Evolutionary conservation across 1,140 invertebrate genomes (phyloP).

Genomic region (Drosophila ercepeae): DNA sequence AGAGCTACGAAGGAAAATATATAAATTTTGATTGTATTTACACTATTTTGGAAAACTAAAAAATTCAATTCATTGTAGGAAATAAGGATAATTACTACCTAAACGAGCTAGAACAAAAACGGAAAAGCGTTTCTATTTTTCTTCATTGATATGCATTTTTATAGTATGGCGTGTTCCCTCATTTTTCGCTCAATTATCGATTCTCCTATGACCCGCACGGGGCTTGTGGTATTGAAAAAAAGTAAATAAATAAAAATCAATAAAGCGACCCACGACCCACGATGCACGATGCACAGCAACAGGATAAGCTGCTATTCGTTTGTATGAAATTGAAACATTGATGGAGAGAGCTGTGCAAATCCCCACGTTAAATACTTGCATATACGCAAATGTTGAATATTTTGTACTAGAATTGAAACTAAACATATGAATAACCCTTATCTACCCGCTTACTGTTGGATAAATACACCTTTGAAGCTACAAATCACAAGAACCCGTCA

Average conservation of each 20-base stretch:
- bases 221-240: slow-evolving; percentile 17
- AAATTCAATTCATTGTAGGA: slow-evolving; percentile 50
- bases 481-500: slow-evolving; percentile 32
- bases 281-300: slow-evolving; percentile 44
- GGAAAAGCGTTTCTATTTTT: slow-evolving; percentile 33
- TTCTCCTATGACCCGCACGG: slow-evolving; percentile 8
- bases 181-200: slow-evolving; percentile 23
- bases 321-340: slow-evolving; percentile 36
- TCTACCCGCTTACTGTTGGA: slow-evolving; percentile 57
- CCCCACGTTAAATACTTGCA: slow-evolving; percentile 37
- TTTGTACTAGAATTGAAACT: slow-evolving; percentile 63
- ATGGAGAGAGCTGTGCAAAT: slow-evolving; percentile 8
- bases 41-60: slow-evolving; percentile 57
- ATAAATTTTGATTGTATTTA: slow-evolving; percentile 78
- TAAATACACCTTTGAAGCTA: slow-evolving; percentile 34
- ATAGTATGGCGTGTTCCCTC: background rate
- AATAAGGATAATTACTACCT: slow-evolving; percentile 59
- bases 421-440: slow-evolving; percentile 70
- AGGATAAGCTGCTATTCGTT: slow-evolving; percentile 33
- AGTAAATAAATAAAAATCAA: slow-evolving; percentile 22
- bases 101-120: slow-evolving; percentile 40
- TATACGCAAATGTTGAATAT: slow-evolving; percentile 70
- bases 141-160: slow-evolving; percentile 31
- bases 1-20: slow-evolving; percentile 48
- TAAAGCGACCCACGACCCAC: slow-evolving; percentile 38